Evolutionary conservation across 1,140 invertebrate genomes (phyloP), one percentile per base, ranked within the genome.

Genomic region (Heliconius eleuchia): DNA sequence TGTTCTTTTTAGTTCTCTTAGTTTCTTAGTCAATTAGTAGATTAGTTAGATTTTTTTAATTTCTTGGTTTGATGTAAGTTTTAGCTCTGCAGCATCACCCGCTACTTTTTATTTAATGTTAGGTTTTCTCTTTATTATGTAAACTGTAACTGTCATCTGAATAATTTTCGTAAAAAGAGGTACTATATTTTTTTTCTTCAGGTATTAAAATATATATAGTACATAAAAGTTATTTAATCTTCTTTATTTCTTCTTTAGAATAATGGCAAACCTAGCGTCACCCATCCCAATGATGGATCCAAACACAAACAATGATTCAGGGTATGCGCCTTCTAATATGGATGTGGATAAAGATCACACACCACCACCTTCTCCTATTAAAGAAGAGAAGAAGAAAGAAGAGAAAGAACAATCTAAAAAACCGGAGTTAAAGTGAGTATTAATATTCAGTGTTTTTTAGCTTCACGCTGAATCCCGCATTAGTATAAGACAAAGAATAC

Each of bases 231-330:
- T 30, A 16, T 66, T 66, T 30, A 16, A 52, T 52, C 0, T 52
- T 52, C 50, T 52, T 52, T 52, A 19, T 66, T 66, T 27, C 23
- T 27, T 66, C 11, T 13, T 16, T 82, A 94, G 92, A 70, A 93
- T 94, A 77, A 94, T 94, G 92, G 92, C 92, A 0, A 94, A 94
- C 79, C 76, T 94, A 3, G 92, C 92, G 3, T 94, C 91, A n/a
- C 91, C 92, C 0, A 94, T 94, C 19, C 92, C 92, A 8, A 93
- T 94, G 90, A 89, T 94, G 89, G 92, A 94, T n/a, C 92, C 91
- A 1, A 94, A 91, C 77, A 94, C 92, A 0, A 94, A 94, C 80
- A 92, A 92, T 73, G 92, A 94, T 74, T 93, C 91, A 0, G 92
- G 92, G 16, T 94, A 94, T 71, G 91, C 87, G 0, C 90, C 92